phyloP scores from a whole-genome alignment of 2,888 invertebrate genomes.

The Bellardia pandia region DNA sequence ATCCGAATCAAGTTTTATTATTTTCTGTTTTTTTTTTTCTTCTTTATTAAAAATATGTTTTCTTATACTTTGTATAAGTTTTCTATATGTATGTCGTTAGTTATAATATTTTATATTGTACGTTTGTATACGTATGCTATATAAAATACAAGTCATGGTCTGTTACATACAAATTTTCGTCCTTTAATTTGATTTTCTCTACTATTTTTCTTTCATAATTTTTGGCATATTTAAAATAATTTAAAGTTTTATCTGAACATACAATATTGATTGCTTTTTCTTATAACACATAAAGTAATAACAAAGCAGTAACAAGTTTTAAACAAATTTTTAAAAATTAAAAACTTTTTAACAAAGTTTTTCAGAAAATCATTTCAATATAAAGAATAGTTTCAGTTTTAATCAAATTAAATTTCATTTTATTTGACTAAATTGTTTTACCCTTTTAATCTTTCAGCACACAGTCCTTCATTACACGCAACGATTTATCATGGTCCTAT shows the following conservation, averaged over 20 bases:
- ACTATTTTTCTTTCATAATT: constrained; percentile 1
- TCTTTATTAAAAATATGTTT: background rate
- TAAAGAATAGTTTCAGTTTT: background rate
- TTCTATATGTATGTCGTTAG: background rate
- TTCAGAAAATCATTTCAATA: background rate
- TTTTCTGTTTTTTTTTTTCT: background rate
- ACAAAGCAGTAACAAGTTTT: constrained; percentile 5
- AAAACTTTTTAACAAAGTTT: constrained; percentile 13
- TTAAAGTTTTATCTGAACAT: constrained; percentile 62
- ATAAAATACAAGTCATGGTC: constrained; percentile 77
- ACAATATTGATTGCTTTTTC: constrained; percentile 74
- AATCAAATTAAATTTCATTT: background rate
- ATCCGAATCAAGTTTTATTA: background rate
- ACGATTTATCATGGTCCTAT: background rate
- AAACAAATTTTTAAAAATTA: constrained; percentile 2
- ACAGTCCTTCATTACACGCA: background rate
- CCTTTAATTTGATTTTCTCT: constrained; percentile 25
- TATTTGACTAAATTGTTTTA: background rate
- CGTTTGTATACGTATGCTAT: constrained; percentile 5
- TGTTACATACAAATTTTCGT: constrained; percentile 76
- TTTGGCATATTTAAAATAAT: constrained; percentile 71
- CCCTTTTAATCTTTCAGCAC: background rate
- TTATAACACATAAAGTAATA: constrained; percentile 4
- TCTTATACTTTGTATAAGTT: constrained; percentile 38
- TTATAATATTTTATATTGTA: background rate